A percentile compares a stretch with the other conserved stretches of the same genome.
phyloP scores from a whole-genome alignment of 2,888 invertebrate species.

The Elmis aenea region DNA sequence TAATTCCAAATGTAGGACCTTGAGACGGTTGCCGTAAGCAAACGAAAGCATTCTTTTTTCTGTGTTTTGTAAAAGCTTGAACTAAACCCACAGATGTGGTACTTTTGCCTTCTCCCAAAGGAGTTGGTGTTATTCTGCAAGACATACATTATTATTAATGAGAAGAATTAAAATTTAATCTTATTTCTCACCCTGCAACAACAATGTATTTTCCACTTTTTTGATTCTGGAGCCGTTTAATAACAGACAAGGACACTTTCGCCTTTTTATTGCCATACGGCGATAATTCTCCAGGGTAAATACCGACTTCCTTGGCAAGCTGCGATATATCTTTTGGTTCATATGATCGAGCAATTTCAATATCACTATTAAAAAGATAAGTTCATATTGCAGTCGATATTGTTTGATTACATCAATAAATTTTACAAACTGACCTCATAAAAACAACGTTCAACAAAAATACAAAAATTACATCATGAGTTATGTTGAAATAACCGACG shows the following conservation, averaged over 20 bases:
- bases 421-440: no score
- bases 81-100: conserved; percentile 90
- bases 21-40: conserved; percentile 96
- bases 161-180: not conserved
- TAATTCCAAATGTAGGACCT: conserved; percentile 98
- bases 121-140: conserved; percentile 91
- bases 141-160: conserved; percentile 9
- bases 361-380: conserved; percentile 60
- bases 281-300: conserved; percentile 75
- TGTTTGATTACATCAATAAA: no score
- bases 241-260: conserved; percentile 78
- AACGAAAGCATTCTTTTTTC: conserved; percentile 81
- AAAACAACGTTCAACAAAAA: no score
- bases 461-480: no score
- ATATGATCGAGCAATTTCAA: conserved; percentile 83
- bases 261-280: conserved; percentile 93
- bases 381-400: not conserved
- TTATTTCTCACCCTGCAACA: conserved; percentile 76
- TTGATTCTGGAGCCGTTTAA: conserved; percentile 66
- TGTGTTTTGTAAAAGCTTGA: conserved; percentile 86
- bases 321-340: conserved; percentile 75
- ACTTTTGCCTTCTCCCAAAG: conserved; percentile 98
- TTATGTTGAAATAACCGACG: no score
- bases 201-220: conserved; percentile 88
- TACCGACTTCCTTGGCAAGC: conserved; percentile 79